These are phyloP conservation scores for Plestiodon gilberti DNA, from an alignment of 2,113 vertebrate genomes.

Conservation along the genomic window DNA sequence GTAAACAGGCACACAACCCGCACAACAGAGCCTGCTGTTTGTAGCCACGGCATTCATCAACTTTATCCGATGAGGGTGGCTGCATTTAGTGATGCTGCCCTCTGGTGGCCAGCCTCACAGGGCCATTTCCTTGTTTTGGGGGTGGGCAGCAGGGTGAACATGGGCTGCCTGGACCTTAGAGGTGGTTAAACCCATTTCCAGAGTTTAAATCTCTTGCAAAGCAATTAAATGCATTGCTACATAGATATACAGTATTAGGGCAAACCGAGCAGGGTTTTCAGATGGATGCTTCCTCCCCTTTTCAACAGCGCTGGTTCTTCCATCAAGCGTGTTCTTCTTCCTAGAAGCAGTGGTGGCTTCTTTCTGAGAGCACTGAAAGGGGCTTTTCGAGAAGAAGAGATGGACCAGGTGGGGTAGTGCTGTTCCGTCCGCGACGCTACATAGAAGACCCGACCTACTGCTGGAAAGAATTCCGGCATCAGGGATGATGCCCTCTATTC, in stretches of 20 bases:
- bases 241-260: background rate
- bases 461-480: no score
- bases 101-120: slow-evolving; percentile 55
- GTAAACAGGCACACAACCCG: no score
- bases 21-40: background rate
- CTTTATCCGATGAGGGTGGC: background rate
- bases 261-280: background rate
- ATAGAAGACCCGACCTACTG: no score
- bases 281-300: no score
- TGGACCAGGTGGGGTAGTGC: no score
- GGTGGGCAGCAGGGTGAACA: background rate
- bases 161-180: background rate
- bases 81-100: slow-evolving; percentile 72
- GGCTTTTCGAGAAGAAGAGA: no score
- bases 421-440: no score
- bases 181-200: background rate
- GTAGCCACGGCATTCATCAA: background rate
- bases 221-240: background rate
- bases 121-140: background rate
- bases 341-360: no score
- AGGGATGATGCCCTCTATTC: no score
- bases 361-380: no score
- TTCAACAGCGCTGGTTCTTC: no score
- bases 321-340: no score
- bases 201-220: background rate